These are phyloP conservation scores for Drosophila navojoa DNA, from an alignment of 1,140 invertebrate species.

Conservation along the genomic window DNA sequence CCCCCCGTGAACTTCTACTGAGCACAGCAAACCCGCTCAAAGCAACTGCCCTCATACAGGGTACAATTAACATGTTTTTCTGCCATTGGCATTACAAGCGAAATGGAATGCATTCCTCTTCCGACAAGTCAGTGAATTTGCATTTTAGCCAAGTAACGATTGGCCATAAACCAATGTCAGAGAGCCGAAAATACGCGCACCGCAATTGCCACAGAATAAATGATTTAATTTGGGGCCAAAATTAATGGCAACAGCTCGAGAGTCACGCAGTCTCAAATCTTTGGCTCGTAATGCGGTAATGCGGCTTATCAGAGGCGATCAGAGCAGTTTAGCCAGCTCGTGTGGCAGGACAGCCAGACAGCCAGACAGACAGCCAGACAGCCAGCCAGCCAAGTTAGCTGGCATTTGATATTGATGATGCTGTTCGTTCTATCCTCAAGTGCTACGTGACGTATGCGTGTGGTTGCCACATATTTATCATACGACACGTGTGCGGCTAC, in stretches of 20 bases:
- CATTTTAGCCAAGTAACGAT: slow-evolving; percentile 9
- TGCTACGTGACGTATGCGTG: background rate
- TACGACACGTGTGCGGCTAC: slow-evolving; percentile 52
- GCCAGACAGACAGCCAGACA: background rate
- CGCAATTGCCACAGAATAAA: slow-evolving; percentile 55
- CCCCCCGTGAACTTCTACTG: too few relatives aligned
- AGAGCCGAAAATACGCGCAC: slow-evolving; percentile 25
- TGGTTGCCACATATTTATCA: slow-evolving; percentile 58
- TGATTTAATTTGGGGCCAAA: slow-evolving; percentile 65
- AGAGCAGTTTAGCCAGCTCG: slow-evolving; percentile 40
- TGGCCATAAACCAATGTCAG: slow-evolving; percentile 26
- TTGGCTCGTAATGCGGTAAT: slow-evolving; percentile 53
- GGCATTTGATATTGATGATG: slow-evolving; percentile 77
- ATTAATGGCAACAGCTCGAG: slow-evolving; percentile 55
- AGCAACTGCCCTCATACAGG: background rate
- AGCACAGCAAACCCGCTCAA: too few relatives aligned
- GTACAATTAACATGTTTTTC: background rate
- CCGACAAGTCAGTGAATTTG: slow-evolving; percentile 15
- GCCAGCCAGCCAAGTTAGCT: slow-evolving; percentile 31
- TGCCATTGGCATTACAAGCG: background rate
- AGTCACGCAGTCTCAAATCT: slow-evolving; percentile 53
- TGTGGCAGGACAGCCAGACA: background rate
- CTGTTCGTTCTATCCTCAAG: slow-evolving; percentile 32
- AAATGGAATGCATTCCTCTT: slow-evolving; percentile 13
- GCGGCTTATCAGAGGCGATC: slow-evolving; percentile 62